phyloP scores from a whole-genome alignment of 2,113 vertebrate species.

The Cryptomyrus ogoouensis region DNA sequence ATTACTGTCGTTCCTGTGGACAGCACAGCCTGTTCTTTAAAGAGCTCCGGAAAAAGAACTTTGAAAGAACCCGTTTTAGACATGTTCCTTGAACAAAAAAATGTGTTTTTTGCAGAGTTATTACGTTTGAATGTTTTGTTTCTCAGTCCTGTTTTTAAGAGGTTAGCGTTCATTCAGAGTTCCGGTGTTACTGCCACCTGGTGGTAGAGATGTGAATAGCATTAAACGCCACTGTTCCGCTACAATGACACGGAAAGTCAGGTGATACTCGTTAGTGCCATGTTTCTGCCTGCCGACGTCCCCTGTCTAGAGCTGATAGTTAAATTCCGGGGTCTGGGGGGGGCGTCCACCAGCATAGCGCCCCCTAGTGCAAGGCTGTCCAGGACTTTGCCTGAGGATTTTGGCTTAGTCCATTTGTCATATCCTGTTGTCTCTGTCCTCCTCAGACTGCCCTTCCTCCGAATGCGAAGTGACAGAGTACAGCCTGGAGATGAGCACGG shows the following conservation, averaged over 20 bases:
- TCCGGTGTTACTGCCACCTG: neutral
- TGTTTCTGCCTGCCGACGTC: neutral
- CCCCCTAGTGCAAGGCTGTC: neutral
- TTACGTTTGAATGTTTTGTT: neutral
- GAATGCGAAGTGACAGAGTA: conserved; percentile 73
- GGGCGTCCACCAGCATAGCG: neutral
- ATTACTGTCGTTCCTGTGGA: too few species aligned
- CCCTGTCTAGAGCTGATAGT: neutral
- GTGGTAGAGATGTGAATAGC: neutral
- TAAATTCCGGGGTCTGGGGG: neutral
- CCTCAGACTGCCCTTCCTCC: conserved; percentile 52
- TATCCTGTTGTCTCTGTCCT: neutral
- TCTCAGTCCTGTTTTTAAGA: neutral
- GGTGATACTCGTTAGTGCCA: neutral
- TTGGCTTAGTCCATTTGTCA: neutral
- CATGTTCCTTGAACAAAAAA: neutral
- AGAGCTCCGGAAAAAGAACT: neutral
- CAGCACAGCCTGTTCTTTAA: neutral
- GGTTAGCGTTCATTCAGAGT: neutral
- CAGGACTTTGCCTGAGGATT: neutral
- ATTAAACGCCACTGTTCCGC: neutral
- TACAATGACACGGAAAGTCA: neutral
- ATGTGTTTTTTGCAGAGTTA: neutral
- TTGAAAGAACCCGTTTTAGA: neutral
- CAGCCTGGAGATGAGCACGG: conserved; percentile 84